phyloP scores from a whole-genome alignment of 1,140 invertebrate genomes.

The Ylistrum balloti region DNA sequence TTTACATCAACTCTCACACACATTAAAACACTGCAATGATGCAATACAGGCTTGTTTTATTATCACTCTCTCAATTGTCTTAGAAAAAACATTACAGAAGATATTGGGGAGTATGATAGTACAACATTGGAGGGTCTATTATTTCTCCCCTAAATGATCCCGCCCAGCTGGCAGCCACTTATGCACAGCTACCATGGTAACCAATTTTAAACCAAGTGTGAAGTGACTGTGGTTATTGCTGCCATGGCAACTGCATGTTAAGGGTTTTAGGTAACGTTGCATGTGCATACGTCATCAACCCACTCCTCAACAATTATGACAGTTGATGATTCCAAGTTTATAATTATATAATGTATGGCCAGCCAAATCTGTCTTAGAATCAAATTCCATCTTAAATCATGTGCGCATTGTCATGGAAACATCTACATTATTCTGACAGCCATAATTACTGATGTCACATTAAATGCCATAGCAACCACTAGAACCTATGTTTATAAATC shows the following conservation, averaged over 20 bases:
- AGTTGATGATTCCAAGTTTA: conserved; percentile 39
- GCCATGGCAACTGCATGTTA: conserved; percentile 17
- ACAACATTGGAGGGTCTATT: not conserved
- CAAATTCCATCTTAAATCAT: conserved; percentile 18
- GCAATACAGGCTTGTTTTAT: conserved; percentile 38
- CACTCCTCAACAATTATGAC: not conserved
- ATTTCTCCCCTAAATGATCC: not conserved
- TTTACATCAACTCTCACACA: not conserved
- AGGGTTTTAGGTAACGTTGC: conserved; percentile 15
- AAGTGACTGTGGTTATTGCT: conserved; percentile 2
- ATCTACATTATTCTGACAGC: conserved; percentile 33
- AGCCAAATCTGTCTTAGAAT: conserved; percentile 4
- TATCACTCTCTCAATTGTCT: conserved; percentile 27
- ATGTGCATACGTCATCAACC: conserved; percentile 30
- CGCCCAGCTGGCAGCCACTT: not conserved
- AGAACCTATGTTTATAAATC: conserved; percentile 34
- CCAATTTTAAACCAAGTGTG: not conserved
- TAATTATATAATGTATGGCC: conserved; percentile 27
- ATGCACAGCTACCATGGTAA: not conserved
- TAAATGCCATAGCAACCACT: conserved; percentile 37
- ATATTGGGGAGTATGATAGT: not conserved
- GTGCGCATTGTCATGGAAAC: conserved; percentile 7
- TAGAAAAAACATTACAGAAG: not conserved
- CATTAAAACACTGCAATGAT: conserved; percentile 35
- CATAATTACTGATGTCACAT: conserved; percentile 28